A percentile compares a stretch with the other conserved stretches of the same genome.
phyloP scores from a whole-genome alignment of 2,113 vertebrate species.

The Oncorhynchus keta region DNA sequence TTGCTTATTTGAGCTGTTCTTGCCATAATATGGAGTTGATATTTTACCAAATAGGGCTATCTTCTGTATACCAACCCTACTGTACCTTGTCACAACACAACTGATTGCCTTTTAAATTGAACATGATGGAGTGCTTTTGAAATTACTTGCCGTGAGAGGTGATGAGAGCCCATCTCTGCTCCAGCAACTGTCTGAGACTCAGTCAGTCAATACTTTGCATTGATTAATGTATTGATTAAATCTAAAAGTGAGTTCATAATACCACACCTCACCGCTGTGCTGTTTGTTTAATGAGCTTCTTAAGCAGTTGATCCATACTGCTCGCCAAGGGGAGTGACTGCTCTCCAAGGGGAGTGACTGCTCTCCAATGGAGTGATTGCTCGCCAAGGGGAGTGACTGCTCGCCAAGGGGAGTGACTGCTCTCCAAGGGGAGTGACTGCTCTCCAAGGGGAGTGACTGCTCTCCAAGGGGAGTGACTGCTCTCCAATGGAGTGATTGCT shows the following conservation, averaged over 20 bases:
- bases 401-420: not conserved
- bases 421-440: not conserved
- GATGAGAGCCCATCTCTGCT: not conserved
- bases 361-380: not conserved
- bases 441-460: not conserved
- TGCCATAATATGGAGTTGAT: no score
- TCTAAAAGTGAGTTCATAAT: conserved; percentile 21
- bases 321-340: not conserved
- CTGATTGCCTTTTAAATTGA: not conserved
- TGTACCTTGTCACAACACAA: no score
- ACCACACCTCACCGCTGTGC: conserved; percentile 10
- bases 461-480: not conserved
- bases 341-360: not conserved
- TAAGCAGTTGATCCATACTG: conserved; percentile 14
- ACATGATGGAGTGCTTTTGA: not conserved
- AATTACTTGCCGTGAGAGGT: not conserved
- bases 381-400: not conserved
- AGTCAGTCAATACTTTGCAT: conserved; percentile 16
- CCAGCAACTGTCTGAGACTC: conserved; percentile 2
- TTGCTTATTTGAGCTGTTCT: no score
- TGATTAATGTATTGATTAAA: conserved; percentile 3
- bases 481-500: not conserved
- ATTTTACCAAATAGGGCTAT: no score
- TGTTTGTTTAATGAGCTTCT: conserved; percentile 22
- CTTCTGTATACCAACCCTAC: no score